These are phyloP conservation scores for Acrocera orbiculus DNA, from an alignment of 2,888 invertebrate genomes.

Conservation along the genomic window DNA sequence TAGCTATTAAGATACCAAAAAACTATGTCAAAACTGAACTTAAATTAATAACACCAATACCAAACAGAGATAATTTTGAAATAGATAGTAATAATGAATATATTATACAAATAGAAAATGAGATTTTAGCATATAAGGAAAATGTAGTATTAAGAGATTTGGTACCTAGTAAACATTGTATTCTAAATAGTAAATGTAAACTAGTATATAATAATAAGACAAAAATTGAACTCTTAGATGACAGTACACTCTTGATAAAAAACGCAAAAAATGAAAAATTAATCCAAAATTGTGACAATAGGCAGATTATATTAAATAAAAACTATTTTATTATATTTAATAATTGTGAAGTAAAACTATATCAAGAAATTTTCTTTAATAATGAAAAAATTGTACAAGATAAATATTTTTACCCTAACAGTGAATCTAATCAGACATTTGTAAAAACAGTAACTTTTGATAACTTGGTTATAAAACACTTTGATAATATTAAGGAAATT, in stretches of 20 bases:
- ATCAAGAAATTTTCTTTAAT: too few species aligned
- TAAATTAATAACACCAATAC: constrained; percentile 1
- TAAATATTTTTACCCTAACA: too few species aligned
- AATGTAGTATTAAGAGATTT: neutral
- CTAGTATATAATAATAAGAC: neutral
- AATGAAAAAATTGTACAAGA: too few species aligned
- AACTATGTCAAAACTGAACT: neutral
- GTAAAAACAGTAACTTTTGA: too few species aligned
- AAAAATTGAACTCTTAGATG: constrained; percentile 2
- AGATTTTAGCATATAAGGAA: neutral
- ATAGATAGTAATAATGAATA: constrained; percentile 1
- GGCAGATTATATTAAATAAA: constrained; percentile 7
- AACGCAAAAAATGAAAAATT: constrained; percentile 1
- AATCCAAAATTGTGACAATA: constrained; percentile 5
- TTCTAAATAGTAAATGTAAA: neutral
- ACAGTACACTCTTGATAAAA: constrained; percentile 3
- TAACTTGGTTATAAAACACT: too few species aligned
- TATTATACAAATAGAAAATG: constrained; percentile 1
- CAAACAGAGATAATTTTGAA: constrained; percentile 1
- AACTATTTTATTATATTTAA: constrained; percentile 6
- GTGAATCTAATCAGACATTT: too few species aligned
- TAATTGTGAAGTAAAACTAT: too few species aligned
- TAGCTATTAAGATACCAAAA: constrained; percentile 4
- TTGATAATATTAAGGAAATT: too few species aligned
- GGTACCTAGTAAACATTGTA: constrained; percentile 2